phyloP scores from a whole-genome alignment of 2,888 invertebrate genomes.

The Ichneumon xanthorius region DNA sequence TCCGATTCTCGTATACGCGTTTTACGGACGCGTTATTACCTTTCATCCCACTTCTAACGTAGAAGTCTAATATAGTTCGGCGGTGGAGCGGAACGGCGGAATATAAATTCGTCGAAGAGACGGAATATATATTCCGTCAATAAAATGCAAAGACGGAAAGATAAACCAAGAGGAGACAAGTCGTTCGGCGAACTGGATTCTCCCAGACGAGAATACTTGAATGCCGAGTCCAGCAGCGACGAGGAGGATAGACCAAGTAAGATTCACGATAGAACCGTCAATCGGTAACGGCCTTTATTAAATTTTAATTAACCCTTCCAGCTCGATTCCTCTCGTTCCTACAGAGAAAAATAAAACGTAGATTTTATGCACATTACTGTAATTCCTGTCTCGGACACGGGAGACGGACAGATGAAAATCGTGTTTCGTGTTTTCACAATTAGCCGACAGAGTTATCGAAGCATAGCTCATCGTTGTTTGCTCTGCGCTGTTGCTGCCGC shows the following conservation, averaged over 20 bases:
- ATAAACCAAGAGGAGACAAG: conserved; percentile 78
- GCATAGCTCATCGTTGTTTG: conserved; percentile 48
- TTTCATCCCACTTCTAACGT: background rate
- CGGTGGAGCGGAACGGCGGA: conserved; percentile 44
- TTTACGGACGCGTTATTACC: background rate
- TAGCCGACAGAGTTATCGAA: background rate
- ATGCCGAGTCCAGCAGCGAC: conserved; percentile 78
- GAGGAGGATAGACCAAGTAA: conserved; percentile 64
- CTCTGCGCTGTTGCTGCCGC: conserved; percentile 23
- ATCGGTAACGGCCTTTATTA: conserved; percentile 22
- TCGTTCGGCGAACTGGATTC: conserved; percentile 72
- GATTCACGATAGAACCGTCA: conserved; percentile 73
- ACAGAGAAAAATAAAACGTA: background rate
- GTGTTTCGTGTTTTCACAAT: background rate
- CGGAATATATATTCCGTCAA: conserved; percentile 70
- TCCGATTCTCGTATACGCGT: conserved; percentile 9
- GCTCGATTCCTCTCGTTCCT: conserved; percentile 6
- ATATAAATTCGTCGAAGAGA: conserved; percentile 55
- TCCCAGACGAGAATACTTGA: conserved; percentile 81
- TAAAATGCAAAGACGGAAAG: conserved; percentile 81
- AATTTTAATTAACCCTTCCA: conserved; percentile 76
- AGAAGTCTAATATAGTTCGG: conserved; percentile 54
- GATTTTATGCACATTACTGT: background rate
- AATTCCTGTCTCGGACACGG: background rate
- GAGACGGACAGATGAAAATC: background rate